A percentile compares a stretch with the other conserved stretches of the same genome.
These are phyloP conservation scores for Malurus elegans DNA, from an alignment of 2,113 vertebrate genomes.

Conservation along the genomic window DNA sequence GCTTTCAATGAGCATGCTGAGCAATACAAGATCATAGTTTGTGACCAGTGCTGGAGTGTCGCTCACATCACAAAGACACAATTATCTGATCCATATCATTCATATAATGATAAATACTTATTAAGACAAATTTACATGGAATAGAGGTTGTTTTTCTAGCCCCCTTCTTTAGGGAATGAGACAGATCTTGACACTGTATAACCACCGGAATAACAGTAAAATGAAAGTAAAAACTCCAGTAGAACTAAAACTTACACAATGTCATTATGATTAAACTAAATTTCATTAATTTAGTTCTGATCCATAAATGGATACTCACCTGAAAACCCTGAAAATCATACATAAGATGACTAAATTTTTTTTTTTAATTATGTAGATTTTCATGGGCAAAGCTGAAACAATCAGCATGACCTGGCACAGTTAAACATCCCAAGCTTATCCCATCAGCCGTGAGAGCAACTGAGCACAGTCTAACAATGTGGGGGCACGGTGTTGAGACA, in stretches of 20 bases:
- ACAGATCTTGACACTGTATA: background rate
- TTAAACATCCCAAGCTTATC: background rate
- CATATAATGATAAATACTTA: background rate
- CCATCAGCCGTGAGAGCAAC: background rate
- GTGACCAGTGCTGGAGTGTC: background rate
- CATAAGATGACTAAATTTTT: background rate
- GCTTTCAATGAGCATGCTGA: background rate
- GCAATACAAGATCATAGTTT: background rate
- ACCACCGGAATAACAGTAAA: background rate
- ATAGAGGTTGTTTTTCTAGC: background rate
- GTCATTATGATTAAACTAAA: background rate
- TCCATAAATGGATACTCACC: background rate
- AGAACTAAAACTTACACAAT: background rate
- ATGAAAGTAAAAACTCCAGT: background rate
- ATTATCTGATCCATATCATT: background rate
- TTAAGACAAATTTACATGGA: background rate
- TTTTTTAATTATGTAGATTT: background rate
- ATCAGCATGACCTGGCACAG: background rate
- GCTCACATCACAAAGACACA: background rate
- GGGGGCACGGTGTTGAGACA: background rate
- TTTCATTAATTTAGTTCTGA: background rate
- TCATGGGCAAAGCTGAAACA: background rate
- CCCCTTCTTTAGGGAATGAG: background rate
- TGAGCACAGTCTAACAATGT: rapidly evolving
- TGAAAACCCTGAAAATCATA: background rate